Base-by-base conservation (phyloP, 2,113 vertebrate genomes). In the Vulpes vulpes region DNA sequence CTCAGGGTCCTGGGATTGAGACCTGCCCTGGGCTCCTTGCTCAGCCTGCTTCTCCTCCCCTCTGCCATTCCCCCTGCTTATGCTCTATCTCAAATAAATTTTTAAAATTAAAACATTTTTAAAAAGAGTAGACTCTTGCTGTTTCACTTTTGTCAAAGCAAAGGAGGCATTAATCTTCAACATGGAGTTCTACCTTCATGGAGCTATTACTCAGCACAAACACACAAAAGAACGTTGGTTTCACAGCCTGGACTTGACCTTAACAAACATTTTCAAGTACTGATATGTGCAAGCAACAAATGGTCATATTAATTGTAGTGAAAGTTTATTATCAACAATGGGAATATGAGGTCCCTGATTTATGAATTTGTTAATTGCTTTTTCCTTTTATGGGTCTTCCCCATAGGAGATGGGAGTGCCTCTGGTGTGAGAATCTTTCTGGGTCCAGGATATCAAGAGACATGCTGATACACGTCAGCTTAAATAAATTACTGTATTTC, bases 141-240 rank as follows among this genome's bases (percentile, higher is more conserved):
- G 35, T 89, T 43, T 17, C 30, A 79, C 76, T 62, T 62, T 35
- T 20, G 15, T 35, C 11, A 32, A 53, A 11, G 67, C 27, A 74
- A 30, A 87, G 3, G 74, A 71, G 38, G 25, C 53, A 30, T 53
- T 49, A 67, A 76, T 88, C 80, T 88, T 59, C 38, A 79, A 16
- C 55, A 20, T 53, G 9, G 81, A 88, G 9, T 64, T 88, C 62
- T 88, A 62, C 35, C 57, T 87, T 71, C 20, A 71, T 65, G 53
- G 43, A 91, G 55, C 76, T 17, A 43, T 82, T 43, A 60, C 20
- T 78, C 74, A 83, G 8, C 49, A 53, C 8, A 69, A 91, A 59
- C 69, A 35, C 62, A 84, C 23, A 83, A 89, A 89, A 79, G 62
- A 91, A 91, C 62, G 25, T 94, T 59, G 93, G 87, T 93, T 95